Evolutionary conservation across 2,888 invertebrate genomes (phyloP).

Genomic region (Disparrhopalites patrizii): DNA sequence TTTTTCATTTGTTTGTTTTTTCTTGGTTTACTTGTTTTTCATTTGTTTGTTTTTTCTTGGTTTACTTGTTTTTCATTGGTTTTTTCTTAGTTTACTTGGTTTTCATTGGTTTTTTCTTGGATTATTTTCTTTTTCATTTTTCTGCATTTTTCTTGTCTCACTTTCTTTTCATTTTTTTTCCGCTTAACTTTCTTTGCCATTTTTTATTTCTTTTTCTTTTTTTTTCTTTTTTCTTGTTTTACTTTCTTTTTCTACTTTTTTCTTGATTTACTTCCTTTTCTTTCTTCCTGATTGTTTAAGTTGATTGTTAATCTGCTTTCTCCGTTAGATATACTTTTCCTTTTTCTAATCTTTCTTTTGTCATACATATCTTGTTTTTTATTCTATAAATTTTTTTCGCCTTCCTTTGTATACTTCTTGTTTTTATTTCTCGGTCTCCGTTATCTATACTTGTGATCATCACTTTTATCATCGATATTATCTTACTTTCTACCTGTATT

Average conservation of each 20-base stretch:
- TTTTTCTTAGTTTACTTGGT: neutral
- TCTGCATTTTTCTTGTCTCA: too few species aligned
- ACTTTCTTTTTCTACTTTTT: neutral
- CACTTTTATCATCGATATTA: too few species aligned
- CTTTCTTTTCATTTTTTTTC: too few species aligned
- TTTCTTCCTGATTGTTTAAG: neutral
- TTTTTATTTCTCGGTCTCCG: too few species aligned
- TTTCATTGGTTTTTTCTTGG: neutral
- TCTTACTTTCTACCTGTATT: too few species aligned
- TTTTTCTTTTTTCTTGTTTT: neutral
- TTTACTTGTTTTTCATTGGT: neutral
- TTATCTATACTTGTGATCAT: too few species aligned
- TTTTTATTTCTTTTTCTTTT: neutral
- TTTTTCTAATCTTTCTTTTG: too few species aligned
- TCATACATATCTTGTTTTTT: too few species aligned
- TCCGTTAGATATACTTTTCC: too few species aligned
- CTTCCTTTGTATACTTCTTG: too few species aligned
- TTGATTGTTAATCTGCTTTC: too few species aligned
- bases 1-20: neutral
- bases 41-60: neutral
- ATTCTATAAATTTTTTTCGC: too few species aligned
- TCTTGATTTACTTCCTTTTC: neutral
- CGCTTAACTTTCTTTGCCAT: neutral
- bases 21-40: neutral
- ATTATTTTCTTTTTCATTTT: neutral